Percentiles rank a stretch among this genome's conserved stretches.
Evolutionary conservation across 2,797 vertebrate genomes (phyloP).

Genomic region (Borostomias antarcticus): DNA sequence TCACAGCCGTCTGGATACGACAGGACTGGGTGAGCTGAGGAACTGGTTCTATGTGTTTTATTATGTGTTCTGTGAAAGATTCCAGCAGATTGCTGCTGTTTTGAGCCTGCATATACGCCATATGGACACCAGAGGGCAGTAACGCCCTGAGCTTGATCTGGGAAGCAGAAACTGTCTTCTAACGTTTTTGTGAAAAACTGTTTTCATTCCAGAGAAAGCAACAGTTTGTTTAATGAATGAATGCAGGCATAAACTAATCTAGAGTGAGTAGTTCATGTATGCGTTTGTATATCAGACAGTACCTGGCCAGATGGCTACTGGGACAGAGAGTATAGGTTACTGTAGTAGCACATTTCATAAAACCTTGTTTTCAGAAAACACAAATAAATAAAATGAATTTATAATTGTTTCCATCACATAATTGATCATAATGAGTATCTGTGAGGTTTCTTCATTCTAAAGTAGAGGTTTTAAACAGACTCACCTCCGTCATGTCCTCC

Average conservation of each 20-base stretch:
- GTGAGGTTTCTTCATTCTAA: too few species aligned
- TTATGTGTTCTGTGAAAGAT: not conserved
- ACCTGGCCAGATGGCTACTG: not conserved
- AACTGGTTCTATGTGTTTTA: not conserved
- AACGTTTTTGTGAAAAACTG: not conserved
- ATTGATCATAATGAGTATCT: not conserved
- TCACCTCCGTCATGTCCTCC: too few species aligned
- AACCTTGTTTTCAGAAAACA: not conserved
- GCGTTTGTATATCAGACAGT: not conserved
- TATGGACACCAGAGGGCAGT: slow-evolving; percentile 8
- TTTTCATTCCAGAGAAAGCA: not conserved
- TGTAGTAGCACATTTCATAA: not conserved
- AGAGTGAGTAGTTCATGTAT: not conserved
- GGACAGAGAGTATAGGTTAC: not conserved
- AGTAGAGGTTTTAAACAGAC: too few species aligned
- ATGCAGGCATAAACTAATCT: not conserved
- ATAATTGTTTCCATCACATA: not conserved
- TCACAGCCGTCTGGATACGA: not conserved
- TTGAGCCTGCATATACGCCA: not conserved
- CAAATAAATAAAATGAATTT: not conserved
- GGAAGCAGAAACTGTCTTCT: not conserved
- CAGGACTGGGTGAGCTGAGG: not conserved
- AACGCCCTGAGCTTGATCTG: not conserved
- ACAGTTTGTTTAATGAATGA: not conserved
- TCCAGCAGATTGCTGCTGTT: not conserved